These are phyloP conservation scores for Mizuhopecten yessoensis DNA, from an alignment of 1,140 invertebrate genomes.

Conservation along the genomic window DNA sequence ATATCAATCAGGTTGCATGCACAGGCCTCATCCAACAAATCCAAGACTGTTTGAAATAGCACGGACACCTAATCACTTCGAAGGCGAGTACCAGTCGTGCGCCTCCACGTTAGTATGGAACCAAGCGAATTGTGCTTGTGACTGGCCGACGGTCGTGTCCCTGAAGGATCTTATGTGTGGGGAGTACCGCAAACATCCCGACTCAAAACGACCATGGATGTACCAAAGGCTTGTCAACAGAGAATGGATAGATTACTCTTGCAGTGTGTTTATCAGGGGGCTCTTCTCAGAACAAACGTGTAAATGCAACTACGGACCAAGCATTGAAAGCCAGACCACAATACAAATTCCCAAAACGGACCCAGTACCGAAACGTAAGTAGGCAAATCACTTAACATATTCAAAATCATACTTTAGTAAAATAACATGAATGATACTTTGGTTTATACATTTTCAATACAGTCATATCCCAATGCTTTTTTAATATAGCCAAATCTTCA, in stretches of 20 bases:
- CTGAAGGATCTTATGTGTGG: background rate
- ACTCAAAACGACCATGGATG: background rate
- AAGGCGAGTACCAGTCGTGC: background rate
- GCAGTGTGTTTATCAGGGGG: background rate
- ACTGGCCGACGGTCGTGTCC: background rate
- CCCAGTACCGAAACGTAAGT: background rate
- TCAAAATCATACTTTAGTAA: too few relatives aligned
- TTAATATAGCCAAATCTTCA: too few relatives aligned
- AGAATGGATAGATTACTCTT: background rate
- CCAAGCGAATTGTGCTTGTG: background rate
- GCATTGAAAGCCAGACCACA: background rate
- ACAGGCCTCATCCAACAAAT: background rate
- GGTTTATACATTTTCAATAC: too few relatives aligned
- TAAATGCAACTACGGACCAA: background rate
- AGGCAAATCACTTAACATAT: too few relatives aligned
- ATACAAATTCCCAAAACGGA: background rate
- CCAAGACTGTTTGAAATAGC: conserved; percentile 20
- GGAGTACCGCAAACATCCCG: background rate
- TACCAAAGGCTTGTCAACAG: background rate
- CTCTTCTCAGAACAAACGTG: background rate
- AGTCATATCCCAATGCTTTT: too few relatives aligned
- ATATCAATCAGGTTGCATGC: background rate
- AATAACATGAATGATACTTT: too few relatives aligned
- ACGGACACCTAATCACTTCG: background rate
- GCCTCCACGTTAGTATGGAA: background rate